A percentile compares a stretch with the other conserved stretches of the same genome.
Evolutionary conservation across 2,113 vertebrate genomes (phyloP).

Genomic region (Tachysurus fulvidraco): DNA sequence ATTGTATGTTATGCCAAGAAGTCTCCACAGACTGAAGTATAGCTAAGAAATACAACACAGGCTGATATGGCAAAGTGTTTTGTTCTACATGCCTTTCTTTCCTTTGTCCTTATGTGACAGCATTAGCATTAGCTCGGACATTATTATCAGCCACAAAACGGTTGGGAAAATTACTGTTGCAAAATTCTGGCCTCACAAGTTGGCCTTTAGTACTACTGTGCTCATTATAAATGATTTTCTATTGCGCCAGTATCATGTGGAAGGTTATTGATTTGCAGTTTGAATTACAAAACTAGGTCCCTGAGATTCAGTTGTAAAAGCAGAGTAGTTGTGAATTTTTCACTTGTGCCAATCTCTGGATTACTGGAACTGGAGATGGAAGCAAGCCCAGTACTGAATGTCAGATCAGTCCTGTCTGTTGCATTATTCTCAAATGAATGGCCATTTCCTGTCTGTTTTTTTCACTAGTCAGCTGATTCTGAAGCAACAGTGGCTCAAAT

Average conservation of each 20-base stretch:
- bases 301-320: not conserved
- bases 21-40: slow-evolving; percentile 29
- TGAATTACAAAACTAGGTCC: not conserved
- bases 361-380: slow-evolving; percentile 35
- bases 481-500: slow-evolving; percentile 28
- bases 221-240: not conserved
- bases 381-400: slow-evolving; percentile 27
- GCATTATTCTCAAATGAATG: slow-evolving; percentile 43
- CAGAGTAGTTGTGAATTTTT: slow-evolving; percentile 1
- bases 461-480: slow-evolving; percentile 31
- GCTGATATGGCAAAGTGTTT: slow-evolving; percentile 1
- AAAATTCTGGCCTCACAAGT: not conserved
- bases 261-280: not conserved
- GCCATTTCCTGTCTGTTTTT: slow-evolving; percentile 42
- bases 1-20: slow-evolving; percentile 42
- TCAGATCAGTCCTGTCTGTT: slow-evolving; percentile 18
- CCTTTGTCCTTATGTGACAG: slow-evolving; percentile 29
- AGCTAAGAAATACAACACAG: slow-evolving; percentile 38
- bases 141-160: not conserved
- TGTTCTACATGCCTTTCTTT: not conserved
- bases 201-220: not conserved
- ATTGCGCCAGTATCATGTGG: not conserved
- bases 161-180: slow-evolving; percentile 13
- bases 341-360: slow-evolving; percentile 18
- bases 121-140: slow-evolving; percentile 10